A percentile compares a stretch with the other conserved stretches of the same genome.
These are phyloP conservation scores for Rhopalosiphum padi DNA, from an alignment of 1,140 invertebrate species.

Conservation along the genomic window DNA sequence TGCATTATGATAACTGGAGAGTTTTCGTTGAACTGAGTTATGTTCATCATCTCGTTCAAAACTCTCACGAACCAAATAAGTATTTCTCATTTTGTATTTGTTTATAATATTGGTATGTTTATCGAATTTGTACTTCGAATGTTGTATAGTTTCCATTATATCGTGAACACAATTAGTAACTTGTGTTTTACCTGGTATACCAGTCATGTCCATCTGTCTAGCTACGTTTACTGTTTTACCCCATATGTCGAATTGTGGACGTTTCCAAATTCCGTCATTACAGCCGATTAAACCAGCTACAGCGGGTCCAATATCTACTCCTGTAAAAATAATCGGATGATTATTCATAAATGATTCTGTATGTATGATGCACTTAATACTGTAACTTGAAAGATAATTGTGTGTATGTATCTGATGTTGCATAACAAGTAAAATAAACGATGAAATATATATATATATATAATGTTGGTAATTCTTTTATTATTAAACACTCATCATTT, in stretches of 20 bases:
- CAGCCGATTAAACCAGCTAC: slow-evolving; percentile 91
- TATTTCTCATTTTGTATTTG: background rate
- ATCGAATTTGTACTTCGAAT: background rate
- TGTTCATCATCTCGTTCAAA: background rate
- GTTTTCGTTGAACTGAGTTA: background rate
- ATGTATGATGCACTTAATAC: background rate
- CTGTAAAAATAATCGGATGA: slow-evolving; percentile 64
- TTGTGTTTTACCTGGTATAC: slow-evolving; percentile 83
- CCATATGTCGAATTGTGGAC: slow-evolving; percentile 97
- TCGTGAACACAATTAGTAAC: slow-evolving; percentile 61
- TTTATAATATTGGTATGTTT: background rate
- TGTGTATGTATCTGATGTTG: background rate
- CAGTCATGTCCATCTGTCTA: slow-evolving; percentile 87
- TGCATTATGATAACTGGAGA: background rate
- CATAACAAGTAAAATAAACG: background rate
- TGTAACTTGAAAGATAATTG: background rate
- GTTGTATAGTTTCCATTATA: background rate
- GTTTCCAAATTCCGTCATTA: slow-evolving; percentile 69
- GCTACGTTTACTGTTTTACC: slow-evolving; percentile 95
- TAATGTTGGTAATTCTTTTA: too few species aligned
- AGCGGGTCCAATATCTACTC: slow-evolving; percentile 89
- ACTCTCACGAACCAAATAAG: slow-evolving; percentile 18
- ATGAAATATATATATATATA: background rate
- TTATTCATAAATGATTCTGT: background rate
- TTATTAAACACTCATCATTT: too few species aligned